Evolutionary conservation across 2,888 invertebrate genomes (phyloP).

Genomic region (Pachliopta kotzebuea): DNA sequence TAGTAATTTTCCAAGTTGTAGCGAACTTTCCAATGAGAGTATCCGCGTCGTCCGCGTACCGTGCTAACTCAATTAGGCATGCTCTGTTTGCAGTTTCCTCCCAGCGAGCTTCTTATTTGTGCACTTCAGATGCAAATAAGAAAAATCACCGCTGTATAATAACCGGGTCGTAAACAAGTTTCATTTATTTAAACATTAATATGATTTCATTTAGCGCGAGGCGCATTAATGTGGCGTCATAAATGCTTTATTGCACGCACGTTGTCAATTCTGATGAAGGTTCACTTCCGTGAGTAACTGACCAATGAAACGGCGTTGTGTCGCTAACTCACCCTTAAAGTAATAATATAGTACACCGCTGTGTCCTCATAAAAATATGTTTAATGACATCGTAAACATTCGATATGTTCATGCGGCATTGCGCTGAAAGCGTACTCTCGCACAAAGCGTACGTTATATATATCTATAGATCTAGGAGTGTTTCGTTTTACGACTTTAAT

Average conservation of each 20-base stretch:
- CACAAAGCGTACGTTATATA: slow-evolving; percentile 45
- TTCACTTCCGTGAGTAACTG: slow-evolving; percentile 63
- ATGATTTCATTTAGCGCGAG: slow-evolving; percentile 44
- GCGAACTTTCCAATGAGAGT: slow-evolving; percentile 40
- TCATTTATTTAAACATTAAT: slow-evolving; percentile 31
- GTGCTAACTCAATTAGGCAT: slow-evolving; percentile 44
- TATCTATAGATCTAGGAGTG: slow-evolving; percentile 67
- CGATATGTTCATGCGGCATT: slow-evolving; percentile 63
- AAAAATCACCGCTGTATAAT: slow-evolving; percentile 10
- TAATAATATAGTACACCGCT: slow-evolving; percentile 68
- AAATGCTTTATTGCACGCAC: slow-evolving; percentile 63
- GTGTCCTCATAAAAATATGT: slow-evolving; percentile 78
- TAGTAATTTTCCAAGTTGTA: slow-evolving; percentile 40
- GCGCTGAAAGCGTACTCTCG: slow-evolving; percentile 61
- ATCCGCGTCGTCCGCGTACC: slow-evolving; percentile 40
- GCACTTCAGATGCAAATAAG: slow-evolving; percentile 29
- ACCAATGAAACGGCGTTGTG: slow-evolving; percentile 60
- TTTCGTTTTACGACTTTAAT: slow-evolving; percentile 65
- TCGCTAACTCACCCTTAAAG: slow-evolving; percentile 53
- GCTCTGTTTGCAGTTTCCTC: slow-evolving; percentile 37
- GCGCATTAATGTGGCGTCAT: slow-evolving; percentile 46
- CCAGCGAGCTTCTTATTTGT: slow-evolving; percentile 32
- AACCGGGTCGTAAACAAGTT: slow-evolving; percentile 28
- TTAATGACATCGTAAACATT: slow-evolving; percentile 76
- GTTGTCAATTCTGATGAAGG: slow-evolving; percentile 64